A percentile compares a stretch with the other conserved stretches of the same genome.
Evolutionary conservation across 2,113 vertebrate genomes (phyloP).

Genomic region (Albula glossodonta): DNA sequence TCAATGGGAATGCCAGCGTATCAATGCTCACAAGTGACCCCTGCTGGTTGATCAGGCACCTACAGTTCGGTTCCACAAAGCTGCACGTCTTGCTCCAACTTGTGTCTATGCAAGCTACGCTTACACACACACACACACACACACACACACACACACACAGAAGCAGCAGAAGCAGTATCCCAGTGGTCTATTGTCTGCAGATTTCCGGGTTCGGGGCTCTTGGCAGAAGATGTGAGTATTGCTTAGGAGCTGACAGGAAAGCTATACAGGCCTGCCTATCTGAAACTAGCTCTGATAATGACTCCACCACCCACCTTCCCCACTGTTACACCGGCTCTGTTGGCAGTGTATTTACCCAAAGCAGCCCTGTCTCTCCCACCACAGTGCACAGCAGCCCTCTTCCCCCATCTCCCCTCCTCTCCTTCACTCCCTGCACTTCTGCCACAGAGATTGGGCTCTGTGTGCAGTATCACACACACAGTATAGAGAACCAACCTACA

Average conservation of each 20-base stretch:
- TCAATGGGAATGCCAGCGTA: too few species aligned
- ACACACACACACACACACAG: background rate
- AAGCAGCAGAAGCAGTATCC: background rate
- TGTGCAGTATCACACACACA: too few species aligned
- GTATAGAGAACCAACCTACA: too few species aligned
- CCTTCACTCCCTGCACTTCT: background rate
- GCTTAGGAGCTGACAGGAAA: background rate
- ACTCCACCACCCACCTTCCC: background rate
- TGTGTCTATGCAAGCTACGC: too few species aligned
- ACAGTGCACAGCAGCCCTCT: background rate
- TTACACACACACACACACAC: background rate
- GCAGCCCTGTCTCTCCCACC: background rate
- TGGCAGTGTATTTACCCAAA: background rate
- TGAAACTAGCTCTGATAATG: background rate
- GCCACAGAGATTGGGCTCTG: too few species aligned
- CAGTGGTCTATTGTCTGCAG: background rate
- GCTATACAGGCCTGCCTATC: background rate
- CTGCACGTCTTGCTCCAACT: too few species aligned
- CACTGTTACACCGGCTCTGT: background rate
- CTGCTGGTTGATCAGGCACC: too few species aligned
- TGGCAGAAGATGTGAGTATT: constrained; percentile 11
- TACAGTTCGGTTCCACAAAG: too few species aligned
- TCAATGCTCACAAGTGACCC: too few species aligned
- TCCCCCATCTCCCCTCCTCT: background rate
- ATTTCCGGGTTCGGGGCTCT: background rate